Evolutionary conservation across 2,888 invertebrate genomes (phyloP).

Genomic region (Tiphia femorata): DNA sequence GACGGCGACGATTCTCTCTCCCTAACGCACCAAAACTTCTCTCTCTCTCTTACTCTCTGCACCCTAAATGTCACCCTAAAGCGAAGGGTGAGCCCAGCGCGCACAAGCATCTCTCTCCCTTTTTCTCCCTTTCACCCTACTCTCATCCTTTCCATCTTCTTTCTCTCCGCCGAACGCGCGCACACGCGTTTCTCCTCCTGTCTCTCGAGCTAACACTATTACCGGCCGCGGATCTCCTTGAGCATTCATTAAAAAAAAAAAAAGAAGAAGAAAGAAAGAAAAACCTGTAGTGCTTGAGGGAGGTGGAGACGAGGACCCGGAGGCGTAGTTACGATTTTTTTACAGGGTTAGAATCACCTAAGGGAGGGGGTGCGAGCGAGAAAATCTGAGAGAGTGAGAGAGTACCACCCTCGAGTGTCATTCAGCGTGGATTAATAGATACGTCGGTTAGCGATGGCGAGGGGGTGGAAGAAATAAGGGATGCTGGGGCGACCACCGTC

Average conservation of each 20-base stretch:
- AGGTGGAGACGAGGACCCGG: slow-evolving; percentile 17
- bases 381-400: slow-evolving; percentile 22
- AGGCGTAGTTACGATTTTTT: slow-evolving; percentile 58
- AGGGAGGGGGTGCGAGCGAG: too few relatives aligned
- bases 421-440: slow-evolving; percentile 66
- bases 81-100: slow-evolving; percentile 37
- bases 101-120: slow-evolving; percentile 13
- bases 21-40: slow-evolving; percentile 16
- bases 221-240: slow-evolving; percentile 52
- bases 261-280: slow-evolving; percentile 31
- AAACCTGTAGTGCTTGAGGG: slow-evolving; percentile 49
- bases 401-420: slow-evolving; percentile 66
- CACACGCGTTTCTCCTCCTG: slow-evolving; percentile 6
- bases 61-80: slow-evolving; percentile 57
- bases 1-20: neutral
- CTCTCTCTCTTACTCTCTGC: slow-evolving; percentile 23
- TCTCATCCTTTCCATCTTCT: too few relatives aligned
- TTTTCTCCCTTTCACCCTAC: slow-evolving; percentile 7
- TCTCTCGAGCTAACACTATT: slow-evolving; percentile 62
- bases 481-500: slow-evolving; percentile 14
- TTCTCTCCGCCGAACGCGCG: neutral
- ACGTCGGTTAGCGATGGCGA: slow-evolving; percentile 56
- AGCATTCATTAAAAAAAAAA: slow-evolving; percentile 61
- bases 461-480: slow-evolving; percentile 13
- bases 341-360: slow-evolving; percentile 56